Evolutionary conservation across 1,140 invertebrate genomes (phyloP), one percentile per base, ranked within the genome.

Genomic region (Lepeophtheirus salmonis): DNA sequence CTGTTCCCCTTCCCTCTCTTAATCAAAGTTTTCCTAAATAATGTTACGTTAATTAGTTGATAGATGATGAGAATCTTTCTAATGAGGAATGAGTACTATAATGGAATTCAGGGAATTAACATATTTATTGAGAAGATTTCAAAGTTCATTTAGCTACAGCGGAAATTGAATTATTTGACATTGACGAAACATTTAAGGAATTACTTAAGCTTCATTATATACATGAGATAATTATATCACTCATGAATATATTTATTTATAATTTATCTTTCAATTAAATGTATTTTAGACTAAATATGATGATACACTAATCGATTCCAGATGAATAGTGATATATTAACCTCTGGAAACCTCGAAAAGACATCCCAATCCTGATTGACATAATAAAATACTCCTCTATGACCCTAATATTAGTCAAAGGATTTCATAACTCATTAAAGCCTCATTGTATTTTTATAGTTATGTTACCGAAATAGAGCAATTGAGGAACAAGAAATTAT

Each of bases 51-150:
- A 76, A 81, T 74, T 88, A 92, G 63, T 75, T 84, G 50, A 84
- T 94, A 62, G 75, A 77, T 63, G 76, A 77, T 65, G 70, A 84
- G 57, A 80, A 79, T 63, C 77, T 79, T 66, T 76, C 86, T 10
- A 80, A 80, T 41, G 74, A 73, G 2, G 86, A 87, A 72, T 84
- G 83, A 17, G 72, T 75, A 65, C 74, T 78, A 1, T 75, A 89
- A 65, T 80, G 80, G 63, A 83, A 92, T 65, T 81, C 79, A 73
- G 1, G 78, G 89, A 81, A 83, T 56, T 89, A 97, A 76, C 84
- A 91, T 70, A 94, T 91, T 74, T 88, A 94, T 66, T 96, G 91
- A 91, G 89, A 90, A 2, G 89, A 95, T 69, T 96, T 92, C 73
- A 89, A 97, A 74, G 91, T 89, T 12, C 89, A 96, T 71, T 76